These are phyloP conservation scores for Candidula unifasciata DNA, from an alignment of 2,888 invertebrate species.

Conservation along the genomic window DNA sequence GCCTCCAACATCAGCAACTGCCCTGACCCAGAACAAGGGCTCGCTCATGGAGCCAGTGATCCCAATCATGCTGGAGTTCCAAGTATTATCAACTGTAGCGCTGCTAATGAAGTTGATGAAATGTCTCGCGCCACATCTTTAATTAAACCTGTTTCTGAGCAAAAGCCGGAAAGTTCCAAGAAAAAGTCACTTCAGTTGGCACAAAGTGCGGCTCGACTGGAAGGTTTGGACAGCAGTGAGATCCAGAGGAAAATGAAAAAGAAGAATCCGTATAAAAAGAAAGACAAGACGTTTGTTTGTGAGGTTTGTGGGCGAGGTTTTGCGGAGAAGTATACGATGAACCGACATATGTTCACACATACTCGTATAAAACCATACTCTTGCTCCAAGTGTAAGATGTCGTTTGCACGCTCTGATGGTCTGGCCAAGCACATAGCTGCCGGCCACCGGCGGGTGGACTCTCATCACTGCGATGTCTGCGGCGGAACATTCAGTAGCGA, in stretches of 20 bases:
- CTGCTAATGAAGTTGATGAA: background rate
- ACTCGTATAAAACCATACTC: slow-evolving; percentile 54
- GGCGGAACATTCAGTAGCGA: slow-evolving; percentile 51
- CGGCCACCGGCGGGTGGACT: slow-evolving; percentile 48
- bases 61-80: background rate
- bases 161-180: slow-evolving; percentile 20
- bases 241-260: slow-evolving; percentile 20
- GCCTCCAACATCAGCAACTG: slow-evolving; percentile 20
- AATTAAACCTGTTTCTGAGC: background rate
- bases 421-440: slow-evolving; percentile 50
- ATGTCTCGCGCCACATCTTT: background rate
- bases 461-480: slow-evolving; percentile 52
- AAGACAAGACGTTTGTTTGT: slow-evolving; percentile 53
- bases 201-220: background rate
- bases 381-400: slow-evolving; percentile 54
- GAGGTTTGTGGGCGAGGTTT: slow-evolving; percentile 54
- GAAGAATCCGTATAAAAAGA: slow-evolving; percentile 45
- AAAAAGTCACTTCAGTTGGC: slow-evolving; percentile 1
- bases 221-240: background rate
- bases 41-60: background rate
- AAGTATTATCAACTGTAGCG: background rate
- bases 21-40: background rate
- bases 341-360: slow-evolving; percentile 56
- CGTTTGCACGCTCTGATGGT: slow-evolving; percentile 48
- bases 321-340: slow-evolving; percentile 54